phyloP scores from a whole-genome alignment of 2,888 invertebrate species.

The Drosophila crucigera region DNA sequence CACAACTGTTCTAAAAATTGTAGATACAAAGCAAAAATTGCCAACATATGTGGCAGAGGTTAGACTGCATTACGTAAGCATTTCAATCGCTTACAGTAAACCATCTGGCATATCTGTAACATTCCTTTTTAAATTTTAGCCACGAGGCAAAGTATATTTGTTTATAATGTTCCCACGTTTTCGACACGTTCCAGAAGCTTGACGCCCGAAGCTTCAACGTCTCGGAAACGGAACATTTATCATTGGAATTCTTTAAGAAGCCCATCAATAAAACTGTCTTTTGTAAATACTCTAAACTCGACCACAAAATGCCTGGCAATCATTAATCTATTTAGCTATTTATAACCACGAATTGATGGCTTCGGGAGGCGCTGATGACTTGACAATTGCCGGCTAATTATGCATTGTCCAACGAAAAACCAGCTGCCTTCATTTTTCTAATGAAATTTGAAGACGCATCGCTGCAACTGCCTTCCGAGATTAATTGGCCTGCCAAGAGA shows the following conservation, averaged over 20 bases:
- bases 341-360: slow-evolving; percentile 55
- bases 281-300: slow-evolving; percentile 33
- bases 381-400: slow-evolving; percentile 76
- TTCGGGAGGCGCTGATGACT: slow-evolving; percentile 47
- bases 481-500: slow-evolving; percentile 63
- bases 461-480: slow-evolving; percentile 46
- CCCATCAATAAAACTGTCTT: slow-evolving; percentile 70
- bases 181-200: slow-evolving; percentile 59
- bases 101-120: slow-evolving; percentile 40
- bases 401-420: slow-evolving; percentile 41
- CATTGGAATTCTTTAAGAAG: slow-evolving; percentile 30
- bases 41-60: slow-evolving; percentile 57
- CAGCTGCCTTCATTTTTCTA: slow-evolving; percentile 34
- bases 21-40: slow-evolving; percentile 23
- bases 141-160: slow-evolving; percentile 18
- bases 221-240: slow-evolving; percentile 32
- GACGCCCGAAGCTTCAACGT: slow-evolving; percentile 21
- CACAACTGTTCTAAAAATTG: slow-evolving; percentile 56
- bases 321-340: slow-evolving; percentile 75
- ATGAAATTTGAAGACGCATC: slow-evolving; percentile 45
- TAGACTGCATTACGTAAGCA: slow-evolving; percentile 24
- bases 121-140: slow-evolving; percentile 1
- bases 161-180: slow-evolving; percentile 49
- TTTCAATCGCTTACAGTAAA: background rate
- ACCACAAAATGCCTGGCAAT: slow-evolving; percentile 46